Evolutionary conservation across 2,888 invertebrate species (phyloP), one percentile per base, ranked within the genome.

Genomic region (Machimus rusticus): DNA sequence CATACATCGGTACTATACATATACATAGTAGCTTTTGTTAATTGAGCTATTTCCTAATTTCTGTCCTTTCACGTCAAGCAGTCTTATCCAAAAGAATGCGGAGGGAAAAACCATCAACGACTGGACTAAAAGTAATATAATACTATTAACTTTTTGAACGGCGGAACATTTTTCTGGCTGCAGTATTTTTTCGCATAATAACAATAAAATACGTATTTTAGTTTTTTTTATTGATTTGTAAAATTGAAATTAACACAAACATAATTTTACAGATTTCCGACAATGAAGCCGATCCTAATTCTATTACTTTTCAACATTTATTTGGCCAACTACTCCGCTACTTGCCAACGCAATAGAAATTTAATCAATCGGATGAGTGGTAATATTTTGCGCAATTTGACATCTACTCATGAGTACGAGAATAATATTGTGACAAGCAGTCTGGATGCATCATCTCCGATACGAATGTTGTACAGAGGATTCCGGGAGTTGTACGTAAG

Each of bases 381-480:
- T 9, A 90, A 89, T 86, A 88, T 90, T 31, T 86, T 90, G 19
- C 86, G 81, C n/a, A 90, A 90, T 88, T 88, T 90, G 74, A 89
- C 89, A 23, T 85, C 84, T 77, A 89, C 89, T 14, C 89, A 89
- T 87, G 87, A 89, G 74, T 90, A 88, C 57, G 89, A 89, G 37
- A 86, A 90, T 88, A 89, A 90, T 79, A 89, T 90, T 87, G 90
- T 90, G 1, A 90, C 90, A 37, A 90, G 90, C 55, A 87, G 87
- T 74, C 87, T 90, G 28, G 90, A 90, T 88, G 89, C 89, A 43
- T 89, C 89, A 19, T 46, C 81, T 46, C 87, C 87, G 12, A 89
- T 90, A 9, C 87, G 90, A 81, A 87, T 87, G 77, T 87, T 90
- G 66, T 90, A 90, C 86, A 84, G 90, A 31, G 89, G 87, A 16